A percentile compares a stretch with the other conserved stretches of the same genome.
Conservation (phyloP, 2,797 vertebrate species). For the Anniella stebbinsi region DNA sequence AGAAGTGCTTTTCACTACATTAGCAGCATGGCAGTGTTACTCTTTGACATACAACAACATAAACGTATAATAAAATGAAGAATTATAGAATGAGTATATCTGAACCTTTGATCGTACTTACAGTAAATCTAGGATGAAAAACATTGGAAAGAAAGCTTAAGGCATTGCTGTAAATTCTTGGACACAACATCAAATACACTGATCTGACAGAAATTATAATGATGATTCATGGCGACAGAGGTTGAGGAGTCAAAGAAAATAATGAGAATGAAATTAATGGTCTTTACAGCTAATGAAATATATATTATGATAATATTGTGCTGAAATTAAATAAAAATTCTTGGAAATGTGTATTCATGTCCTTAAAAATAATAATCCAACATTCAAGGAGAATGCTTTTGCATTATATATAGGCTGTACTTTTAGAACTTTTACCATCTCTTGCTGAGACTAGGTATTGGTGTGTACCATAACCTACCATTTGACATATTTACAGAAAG, state of each 20-base stretch:
- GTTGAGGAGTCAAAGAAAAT: constrained; percentile 53
- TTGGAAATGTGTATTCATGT: constrained; percentile 44
- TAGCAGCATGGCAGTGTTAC: constrained; percentile 55
- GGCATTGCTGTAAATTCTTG: constrained; percentile 46
- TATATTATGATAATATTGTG: constrained; percentile 5
- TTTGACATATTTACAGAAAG: constrained; percentile 48
- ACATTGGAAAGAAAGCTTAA: constrained; percentile 62
- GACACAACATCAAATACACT: constrained; percentile 55
- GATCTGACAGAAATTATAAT: constrained; percentile 52
- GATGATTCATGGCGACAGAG: constrained; percentile 50
- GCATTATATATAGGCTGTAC: constrained; percentile 21
- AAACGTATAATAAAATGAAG: constrained; percentile 35
- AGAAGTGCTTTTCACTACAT: constrained; percentile 34
- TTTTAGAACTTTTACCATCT: constrained; percentile 56
- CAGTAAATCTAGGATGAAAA: constrained; percentile 48
- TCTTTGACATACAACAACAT: constrained; percentile 27
- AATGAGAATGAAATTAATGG: constrained; percentile 50
- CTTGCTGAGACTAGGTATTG: constrained; percentile 34
- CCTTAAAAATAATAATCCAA: background rate
- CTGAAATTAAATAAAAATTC: constrained; percentile 19
- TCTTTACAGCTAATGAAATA: constrained; percentile 55
- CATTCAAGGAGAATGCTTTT: constrained; percentile 32
- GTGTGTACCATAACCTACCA: constrained; percentile 25
- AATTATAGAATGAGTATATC: constrained; percentile 8
- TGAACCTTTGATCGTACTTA: constrained; percentile 42